These are phyloP conservation scores for Acanthoscelides obtectus DNA, from an alignment of 2,888 invertebrate species.

Conservation along the genomic window DNA sequence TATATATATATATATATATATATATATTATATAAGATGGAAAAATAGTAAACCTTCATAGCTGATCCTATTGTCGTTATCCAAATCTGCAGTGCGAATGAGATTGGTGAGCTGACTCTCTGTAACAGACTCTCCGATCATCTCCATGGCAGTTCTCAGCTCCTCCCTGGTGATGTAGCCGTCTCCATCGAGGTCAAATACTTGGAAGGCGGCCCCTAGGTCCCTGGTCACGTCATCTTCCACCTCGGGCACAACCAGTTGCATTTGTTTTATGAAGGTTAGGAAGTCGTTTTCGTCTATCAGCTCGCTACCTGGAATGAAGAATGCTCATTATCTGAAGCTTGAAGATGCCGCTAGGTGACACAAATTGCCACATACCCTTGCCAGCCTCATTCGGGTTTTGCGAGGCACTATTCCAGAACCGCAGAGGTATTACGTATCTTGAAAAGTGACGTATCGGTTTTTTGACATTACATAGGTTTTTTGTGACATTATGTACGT, in stretches of 20 bases:
- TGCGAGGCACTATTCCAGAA: no score
- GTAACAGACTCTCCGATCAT: conserved; percentile 76
- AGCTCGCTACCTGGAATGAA: conserved; percentile 61
- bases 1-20: no score
- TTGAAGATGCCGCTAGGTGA: not conserved
- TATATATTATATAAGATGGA: not conserved
- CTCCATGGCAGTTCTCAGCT: conserved; percentile 73
- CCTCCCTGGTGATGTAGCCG: conserved; percentile 82
- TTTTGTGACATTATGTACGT: no score
- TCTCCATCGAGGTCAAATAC: conserved; percentile 88
- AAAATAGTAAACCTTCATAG: conserved; percentile 62
- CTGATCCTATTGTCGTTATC: conserved; percentile 78
- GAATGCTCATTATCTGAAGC: conserved; percentile 5
- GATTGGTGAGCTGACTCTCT: conserved; percentile 69
- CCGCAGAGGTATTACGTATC: no score
- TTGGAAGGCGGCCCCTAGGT: conserved; percentile 82
- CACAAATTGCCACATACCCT: no score
- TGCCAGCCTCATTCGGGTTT: no score
- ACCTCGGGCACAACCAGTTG: conserved; percentile 61
- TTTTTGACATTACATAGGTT: no score
- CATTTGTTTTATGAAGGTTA: conserved; percentile 72
- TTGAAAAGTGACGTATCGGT: no score
- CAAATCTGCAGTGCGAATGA: conserved; percentile 69
- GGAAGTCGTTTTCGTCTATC: conserved; percentile 73
- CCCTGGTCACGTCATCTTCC: conserved; percentile 65